These are phyloP conservation scores for Athalia circularis DNA, from an alignment of 2,888 invertebrate species.

Conservation along the genomic window DNA sequence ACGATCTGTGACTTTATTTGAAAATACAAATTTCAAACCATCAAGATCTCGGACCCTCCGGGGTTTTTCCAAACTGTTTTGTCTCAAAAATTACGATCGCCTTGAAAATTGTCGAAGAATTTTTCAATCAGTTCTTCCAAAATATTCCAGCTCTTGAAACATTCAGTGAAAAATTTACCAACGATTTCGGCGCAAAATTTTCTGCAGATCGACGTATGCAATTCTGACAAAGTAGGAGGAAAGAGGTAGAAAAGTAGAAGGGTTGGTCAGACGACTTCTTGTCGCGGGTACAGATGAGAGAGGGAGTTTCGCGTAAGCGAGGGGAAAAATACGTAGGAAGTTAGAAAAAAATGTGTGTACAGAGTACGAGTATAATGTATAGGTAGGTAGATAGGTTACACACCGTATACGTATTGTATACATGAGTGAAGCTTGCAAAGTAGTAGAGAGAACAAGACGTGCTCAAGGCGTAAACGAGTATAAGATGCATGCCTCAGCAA, in stretches of 20 bases:
- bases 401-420: not conserved
- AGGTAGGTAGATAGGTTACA: not conserved
- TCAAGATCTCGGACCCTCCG: not conserved
- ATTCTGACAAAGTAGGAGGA: too few species aligned
- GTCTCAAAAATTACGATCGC: too few species aligned
- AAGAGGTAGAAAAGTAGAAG: too few species aligned
- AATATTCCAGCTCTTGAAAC: too few species aligned
- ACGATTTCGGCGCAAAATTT: too few species aligned
- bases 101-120: too few species aligned
- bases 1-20: not conserved
- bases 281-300: not conserved
- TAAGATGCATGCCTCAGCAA: constrained; percentile 44
- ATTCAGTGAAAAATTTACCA: too few species aligned
- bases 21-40: too few species aligned
- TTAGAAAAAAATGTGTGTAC: not conserved
- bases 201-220: too few species aligned
- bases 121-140: too few species aligned
- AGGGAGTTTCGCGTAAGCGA: not conserved
- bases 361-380: not conserved
- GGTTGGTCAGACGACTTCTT: too few species aligned
- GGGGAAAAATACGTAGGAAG: not conserved
- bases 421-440: not conserved
- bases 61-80: too few species aligned
- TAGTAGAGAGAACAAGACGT: constrained; percentile 33
- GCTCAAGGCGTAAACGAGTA: constrained; percentile 44